Evolutionary conservation across 2,888 invertebrate genomes (phyloP).

Genomic region (Epistrophe eligans): DNA sequence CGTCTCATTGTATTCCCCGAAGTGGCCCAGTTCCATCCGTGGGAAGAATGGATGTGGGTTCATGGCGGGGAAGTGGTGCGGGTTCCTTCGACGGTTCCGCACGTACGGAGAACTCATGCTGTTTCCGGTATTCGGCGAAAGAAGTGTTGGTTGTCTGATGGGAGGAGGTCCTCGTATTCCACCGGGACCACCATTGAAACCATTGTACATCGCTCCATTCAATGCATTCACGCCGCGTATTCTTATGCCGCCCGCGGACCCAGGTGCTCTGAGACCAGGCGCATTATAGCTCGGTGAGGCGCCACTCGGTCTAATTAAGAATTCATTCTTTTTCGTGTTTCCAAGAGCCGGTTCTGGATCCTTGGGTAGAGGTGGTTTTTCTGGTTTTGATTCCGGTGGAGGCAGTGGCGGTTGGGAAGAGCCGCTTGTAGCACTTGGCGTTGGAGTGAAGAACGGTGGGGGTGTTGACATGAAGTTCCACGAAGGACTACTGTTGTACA

Average conservation of each 20-base stretch:
- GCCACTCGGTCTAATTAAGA: neutral
- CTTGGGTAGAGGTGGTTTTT: constrained; percentile 57
- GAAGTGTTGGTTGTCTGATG: neutral
- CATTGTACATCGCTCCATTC: constrained; percentile 22
- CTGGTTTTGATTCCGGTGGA: constrained; percentile 56
- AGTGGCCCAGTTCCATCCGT: neutral
- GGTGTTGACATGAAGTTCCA: constrained; percentile 64
- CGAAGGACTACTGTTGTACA: constrained; percentile 39
- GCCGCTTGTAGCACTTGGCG: neutral
- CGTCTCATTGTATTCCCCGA: neutral
- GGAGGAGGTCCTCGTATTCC: constrained; percentile 15
- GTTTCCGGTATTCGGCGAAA: neutral
- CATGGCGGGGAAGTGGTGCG: constrained; percentile 32
- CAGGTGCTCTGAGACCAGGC: neutral
- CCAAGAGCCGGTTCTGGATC: constrained; percentile 51
- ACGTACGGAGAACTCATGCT: neutral
- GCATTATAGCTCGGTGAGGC: constrained; percentile 4
- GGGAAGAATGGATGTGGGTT: neutral
- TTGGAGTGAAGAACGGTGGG: constrained; percentile 42
- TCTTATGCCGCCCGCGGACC: neutral
- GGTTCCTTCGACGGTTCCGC: constrained; percentile 45
- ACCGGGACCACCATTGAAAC: constrained; percentile 7
- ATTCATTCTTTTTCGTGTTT: neutral
- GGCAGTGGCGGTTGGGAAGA: constrained; percentile 63
- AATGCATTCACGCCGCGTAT: constrained; percentile 26